Percentiles rank a stretch among this genome's conserved stretches.
Evolutionary conservation across 2,888 invertebrate species (phyloP).

Genomic region (Hymenopus coronatus): DNA sequence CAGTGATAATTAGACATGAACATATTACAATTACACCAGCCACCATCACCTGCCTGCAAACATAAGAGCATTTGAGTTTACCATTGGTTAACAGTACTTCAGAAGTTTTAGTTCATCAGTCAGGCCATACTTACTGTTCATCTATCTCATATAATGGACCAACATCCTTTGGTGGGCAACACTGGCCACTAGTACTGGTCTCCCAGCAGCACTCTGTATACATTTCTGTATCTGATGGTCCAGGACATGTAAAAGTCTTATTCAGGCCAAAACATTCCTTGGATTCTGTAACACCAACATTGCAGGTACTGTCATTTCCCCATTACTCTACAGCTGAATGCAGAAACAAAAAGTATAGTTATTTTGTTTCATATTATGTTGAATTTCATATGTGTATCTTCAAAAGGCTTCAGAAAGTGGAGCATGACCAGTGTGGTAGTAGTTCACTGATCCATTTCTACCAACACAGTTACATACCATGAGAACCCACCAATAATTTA

Average conservation of each 20-base stretch:
- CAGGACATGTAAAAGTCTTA: constrained; percentile 1
- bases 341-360: no score
- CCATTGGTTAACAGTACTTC: neutral
- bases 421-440: no score
- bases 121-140: constrained; percentile 2
- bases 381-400: no score
- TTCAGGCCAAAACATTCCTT: neutral
- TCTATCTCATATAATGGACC: constrained; percentile 9
- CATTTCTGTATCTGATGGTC: neutral
- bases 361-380: no score
- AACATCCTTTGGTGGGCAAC: neutral
- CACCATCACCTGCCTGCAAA: constrained; percentile 41
- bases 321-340: no score
- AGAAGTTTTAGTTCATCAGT: neutral
- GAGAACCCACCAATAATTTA: no score
- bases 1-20: constrained; percentile 38
- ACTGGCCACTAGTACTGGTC: neutral
- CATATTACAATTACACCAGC: constrained; percentile 41
- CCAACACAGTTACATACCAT: no score
- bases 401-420: no score
- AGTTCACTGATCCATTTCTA: no score
- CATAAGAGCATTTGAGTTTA: constrained; percentile 23
- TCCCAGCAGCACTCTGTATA: constrained; percentile 23
- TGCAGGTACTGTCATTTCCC: no score
- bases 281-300: neutral